These are phyloP conservation scores for Epinephelus malabaricus DNA, from an alignment of 2,797 vertebrate species.

Conservation along the genomic window DNA sequence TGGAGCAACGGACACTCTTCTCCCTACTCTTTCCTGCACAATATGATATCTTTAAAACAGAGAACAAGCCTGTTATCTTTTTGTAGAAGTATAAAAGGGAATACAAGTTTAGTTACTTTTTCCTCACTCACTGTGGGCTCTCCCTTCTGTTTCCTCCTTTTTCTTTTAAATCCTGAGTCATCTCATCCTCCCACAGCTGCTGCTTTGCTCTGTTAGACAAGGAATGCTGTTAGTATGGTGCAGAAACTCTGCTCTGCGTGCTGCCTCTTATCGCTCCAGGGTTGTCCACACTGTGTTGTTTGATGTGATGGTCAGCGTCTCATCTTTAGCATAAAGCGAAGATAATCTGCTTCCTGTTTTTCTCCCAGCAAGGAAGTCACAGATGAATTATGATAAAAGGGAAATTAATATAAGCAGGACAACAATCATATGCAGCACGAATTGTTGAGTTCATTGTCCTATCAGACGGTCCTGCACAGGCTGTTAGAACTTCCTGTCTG, in stretches of 20 bases:
- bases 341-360: slow-evolving; percentile 65
- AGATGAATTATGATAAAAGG: slow-evolving; percentile 11
- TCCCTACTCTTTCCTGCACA: slow-evolving; percentile 15
- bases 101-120: slow-evolving; percentile 17
- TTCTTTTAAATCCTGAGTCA: slow-evolving; percentile 51
- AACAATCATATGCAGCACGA: background rate
- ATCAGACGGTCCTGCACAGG: slow-evolving; percentile 1
- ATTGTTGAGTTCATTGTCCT: background rate
- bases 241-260: slow-evolving; percentile 30
- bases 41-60: background rate
- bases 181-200: slow-evolving; percentile 37
- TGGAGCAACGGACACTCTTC: slow-evolving; percentile 18
- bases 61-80: slow-evolving; percentile 11
- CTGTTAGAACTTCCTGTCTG: slow-evolving; percentile 41
- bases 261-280: slow-evolving; percentile 20
- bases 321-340: slow-evolving; percentile 17
- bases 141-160: slow-evolving; percentile 6
- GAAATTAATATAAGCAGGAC: slow-evolving; percentile 18
- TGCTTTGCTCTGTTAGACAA: slow-evolving; percentile 31
- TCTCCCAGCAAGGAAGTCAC: slow-evolving; percentile 9
- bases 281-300: slow-evolving; percentile 23
- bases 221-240: slow-evolving; percentile 35
- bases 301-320: slow-evolving; percentile 20
- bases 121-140: background rate
- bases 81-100: slow-evolving; percentile 13